These are phyloP conservation scores for Rhodophaea formosa DNA, from an alignment of 2,888 invertebrate species.

Conservation along the genomic window DNA sequence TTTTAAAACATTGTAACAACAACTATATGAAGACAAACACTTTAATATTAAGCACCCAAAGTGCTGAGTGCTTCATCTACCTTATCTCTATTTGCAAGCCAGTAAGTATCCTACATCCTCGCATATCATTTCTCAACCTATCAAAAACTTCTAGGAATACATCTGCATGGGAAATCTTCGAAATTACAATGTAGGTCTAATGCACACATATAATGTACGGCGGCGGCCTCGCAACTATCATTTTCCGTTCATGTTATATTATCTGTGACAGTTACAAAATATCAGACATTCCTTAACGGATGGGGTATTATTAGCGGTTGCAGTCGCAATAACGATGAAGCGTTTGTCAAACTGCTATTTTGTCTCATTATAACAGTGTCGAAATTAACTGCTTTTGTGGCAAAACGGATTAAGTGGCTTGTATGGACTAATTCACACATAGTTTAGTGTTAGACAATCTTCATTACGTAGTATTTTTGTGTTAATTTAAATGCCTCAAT, in stretches of 20 bases:
- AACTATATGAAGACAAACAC: too few relatives aligned
- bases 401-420: conserved; percentile 12
- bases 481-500: background rate
- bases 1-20: too few relatives aligned
- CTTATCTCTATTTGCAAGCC: too few relatives aligned
- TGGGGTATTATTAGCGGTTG: conserved; percentile 44
- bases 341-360: conserved; percentile 31
- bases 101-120: background rate
- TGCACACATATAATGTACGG: conserved; percentile 19
- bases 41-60: too few relatives aligned
- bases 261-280: conserved; percentile 37
- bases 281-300: conserved; percentile 34
- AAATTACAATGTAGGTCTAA: conserved; percentile 2
- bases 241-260: conserved; percentile 22
- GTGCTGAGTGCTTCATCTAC: too few relatives aligned
- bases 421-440: conserved; percentile 7
- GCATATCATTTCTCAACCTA: background rate
- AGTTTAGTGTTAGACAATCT: background rate
- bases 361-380: conserved; percentile 29
- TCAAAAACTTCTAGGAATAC: background rate
- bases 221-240: conserved; percentile 19
- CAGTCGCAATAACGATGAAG: conserved; percentile 30
- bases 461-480: background rate
- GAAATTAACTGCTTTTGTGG: conserved; percentile 24
- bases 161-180: conserved; percentile 5